phyloP scores from a whole-genome alignment of 2,113 vertebrate species.

The Megaceryle torquata region DNA sequence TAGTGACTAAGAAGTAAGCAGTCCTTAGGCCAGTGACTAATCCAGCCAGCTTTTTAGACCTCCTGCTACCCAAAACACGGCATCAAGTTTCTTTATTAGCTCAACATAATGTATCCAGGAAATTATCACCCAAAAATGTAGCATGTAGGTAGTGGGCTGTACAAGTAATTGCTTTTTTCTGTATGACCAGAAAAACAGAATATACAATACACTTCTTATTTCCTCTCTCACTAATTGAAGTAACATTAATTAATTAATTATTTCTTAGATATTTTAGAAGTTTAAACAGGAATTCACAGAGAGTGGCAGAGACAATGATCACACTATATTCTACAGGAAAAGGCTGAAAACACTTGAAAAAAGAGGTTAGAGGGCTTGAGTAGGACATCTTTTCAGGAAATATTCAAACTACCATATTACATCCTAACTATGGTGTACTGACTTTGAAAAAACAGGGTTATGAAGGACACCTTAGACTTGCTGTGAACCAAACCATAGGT shows the following conservation, averaged over 20 bases:
- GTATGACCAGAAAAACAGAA: background rate
- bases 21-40: background rate
- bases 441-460: background rate
- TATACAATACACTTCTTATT: background rate
- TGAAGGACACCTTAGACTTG: background rate
- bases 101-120: slow-evolving; percentile 3
- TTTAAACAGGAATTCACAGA: background rate
- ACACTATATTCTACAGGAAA: background rate
- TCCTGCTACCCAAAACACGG: background rate
- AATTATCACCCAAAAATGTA: slow-evolving; percentile 47
- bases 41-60: background rate
- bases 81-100: slow-evolving; percentile 4
- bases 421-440: background rate
- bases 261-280: background rate
- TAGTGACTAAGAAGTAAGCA: background rate
- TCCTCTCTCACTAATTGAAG: background rate
- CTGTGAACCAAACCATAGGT: background rate
- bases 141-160: background rate
- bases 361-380: background rate
- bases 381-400: background rate
- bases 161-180: background rate
- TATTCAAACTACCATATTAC: background rate
- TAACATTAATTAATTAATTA: background rate
- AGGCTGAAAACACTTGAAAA: background rate
- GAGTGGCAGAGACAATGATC: background rate